Evolutionary conservation across 1,140 invertebrate genomes (phyloP).

Genomic region (Cherax quadricarinatus): DNA sequence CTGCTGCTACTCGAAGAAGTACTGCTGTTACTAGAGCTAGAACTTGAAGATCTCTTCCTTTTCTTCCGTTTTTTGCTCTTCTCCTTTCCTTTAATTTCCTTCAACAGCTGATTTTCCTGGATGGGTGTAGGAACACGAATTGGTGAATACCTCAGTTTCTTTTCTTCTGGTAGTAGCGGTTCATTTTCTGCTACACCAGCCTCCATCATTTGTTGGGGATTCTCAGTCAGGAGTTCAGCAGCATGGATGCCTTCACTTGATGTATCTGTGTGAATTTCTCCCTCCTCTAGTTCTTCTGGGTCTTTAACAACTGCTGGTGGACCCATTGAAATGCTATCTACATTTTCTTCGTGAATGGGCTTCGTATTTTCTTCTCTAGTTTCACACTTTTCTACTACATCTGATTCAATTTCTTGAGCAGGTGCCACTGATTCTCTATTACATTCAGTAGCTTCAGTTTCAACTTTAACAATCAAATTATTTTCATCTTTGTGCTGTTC

Average conservation of each 20-base stretch:
- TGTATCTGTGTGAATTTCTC: conserved; percentile 29
- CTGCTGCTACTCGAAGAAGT: conserved; percentile 33
- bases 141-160: conserved; percentile 36
- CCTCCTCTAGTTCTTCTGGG: conserved; percentile 35
- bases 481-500: background rate
- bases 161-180: background rate
- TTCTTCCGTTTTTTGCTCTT: conserved; percentile 50
- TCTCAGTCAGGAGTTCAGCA: background rate
- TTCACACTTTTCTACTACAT: background rate
- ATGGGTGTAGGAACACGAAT: conserved; percentile 44
- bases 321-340: background rate
- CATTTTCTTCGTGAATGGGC: background rate
- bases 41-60: conserved; percentile 32
- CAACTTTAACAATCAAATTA: background rate
- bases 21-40: conserved; percentile 42
- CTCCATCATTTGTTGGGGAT: background rate
- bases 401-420: background rate
- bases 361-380: background rate
- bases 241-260: background rate
- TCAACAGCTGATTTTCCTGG: background rate
- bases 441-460: background rate
- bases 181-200: background rate
- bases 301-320: conserved; percentile 4
- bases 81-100: conserved; percentile 42
- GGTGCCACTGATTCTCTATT: background rate